Conservation (phyloP, 2,797 vertebrate species). For the Falco concolor region DNA sequence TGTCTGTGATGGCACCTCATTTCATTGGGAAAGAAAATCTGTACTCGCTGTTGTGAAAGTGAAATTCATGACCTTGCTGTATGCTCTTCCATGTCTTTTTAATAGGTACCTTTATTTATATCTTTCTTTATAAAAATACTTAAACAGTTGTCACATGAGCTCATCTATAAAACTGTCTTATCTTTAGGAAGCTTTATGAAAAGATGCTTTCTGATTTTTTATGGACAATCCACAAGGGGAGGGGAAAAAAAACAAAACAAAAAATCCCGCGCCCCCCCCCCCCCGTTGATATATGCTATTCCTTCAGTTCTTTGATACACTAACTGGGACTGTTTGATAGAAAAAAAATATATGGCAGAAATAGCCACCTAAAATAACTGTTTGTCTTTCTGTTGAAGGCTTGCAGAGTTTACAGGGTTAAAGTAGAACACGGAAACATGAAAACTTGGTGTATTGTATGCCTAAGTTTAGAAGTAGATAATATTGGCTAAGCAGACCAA, state of each 20-base stretch:
- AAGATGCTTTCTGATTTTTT: neutral
- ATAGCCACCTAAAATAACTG: neutral
- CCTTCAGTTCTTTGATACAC: neutral
- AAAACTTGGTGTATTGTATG: neutral
- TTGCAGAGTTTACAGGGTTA: neutral
- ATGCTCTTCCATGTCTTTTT: neutral
- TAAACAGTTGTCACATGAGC: neutral
- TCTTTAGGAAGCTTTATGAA: neutral
- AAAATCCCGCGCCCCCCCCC: accelerated
- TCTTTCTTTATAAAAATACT: neutral
- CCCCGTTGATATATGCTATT: neutral
- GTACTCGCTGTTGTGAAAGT: neutral
- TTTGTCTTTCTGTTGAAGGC: neutral
- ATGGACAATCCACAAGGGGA: neutral
- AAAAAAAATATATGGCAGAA: neutral
- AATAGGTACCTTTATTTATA: neutral
- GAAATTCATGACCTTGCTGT: neutral
- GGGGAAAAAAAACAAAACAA: neutral
- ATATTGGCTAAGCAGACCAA: neutral
- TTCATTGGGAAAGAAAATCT: neutral
- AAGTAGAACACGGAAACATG: neutral
- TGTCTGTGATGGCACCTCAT: neutral
- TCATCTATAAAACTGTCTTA: neutral
- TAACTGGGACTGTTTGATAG: neutral
- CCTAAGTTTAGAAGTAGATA: neutral